These are phyloP conservation scores for Bufotes viridis DNA, from an alignment of 2,797 vertebrate genomes.

Conservation along the genomic window DNA sequence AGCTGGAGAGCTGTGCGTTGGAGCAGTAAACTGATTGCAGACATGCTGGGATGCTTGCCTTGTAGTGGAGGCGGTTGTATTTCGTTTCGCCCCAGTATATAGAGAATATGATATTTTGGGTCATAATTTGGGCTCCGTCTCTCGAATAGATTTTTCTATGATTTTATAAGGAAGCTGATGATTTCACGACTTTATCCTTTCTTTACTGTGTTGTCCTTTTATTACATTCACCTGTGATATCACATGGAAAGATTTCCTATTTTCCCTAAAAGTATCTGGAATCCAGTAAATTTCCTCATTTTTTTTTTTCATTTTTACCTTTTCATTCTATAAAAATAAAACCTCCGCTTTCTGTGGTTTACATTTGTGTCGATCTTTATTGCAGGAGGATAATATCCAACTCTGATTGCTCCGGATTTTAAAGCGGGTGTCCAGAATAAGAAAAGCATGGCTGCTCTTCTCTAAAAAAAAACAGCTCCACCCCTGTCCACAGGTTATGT, in stretches of 20 bases:
- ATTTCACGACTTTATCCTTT: neutral
- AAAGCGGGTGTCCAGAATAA: no score
- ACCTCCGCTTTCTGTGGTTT: constrained; percentile 12
- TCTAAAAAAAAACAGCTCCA: no score
- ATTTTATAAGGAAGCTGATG: neutral
- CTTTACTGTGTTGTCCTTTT: neutral
- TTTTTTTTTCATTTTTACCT: neutral
- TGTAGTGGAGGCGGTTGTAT: no score
- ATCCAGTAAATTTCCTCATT: neutral
- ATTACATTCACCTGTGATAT: constrained; percentile 10
- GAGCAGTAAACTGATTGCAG: no score
- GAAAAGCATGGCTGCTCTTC: no score
- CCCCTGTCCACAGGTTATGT: no score
- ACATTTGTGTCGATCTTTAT: neutral
- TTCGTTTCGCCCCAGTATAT: no score
- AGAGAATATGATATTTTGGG: no score
- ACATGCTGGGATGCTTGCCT: no score
- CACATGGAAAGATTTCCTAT: constrained; percentile 49
- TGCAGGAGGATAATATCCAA: neutral
- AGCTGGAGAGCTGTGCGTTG: no score
- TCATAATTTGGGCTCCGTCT: no score
- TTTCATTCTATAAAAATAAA: constrained; percentile 4
- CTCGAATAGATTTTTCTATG: neutral
- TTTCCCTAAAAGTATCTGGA: constrained; percentile 33
- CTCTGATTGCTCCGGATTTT: neutral